A percentile compares a stretch with the other conserved stretches of the same genome.
Conservation (phyloP, 2,113 vertebrate genomes). For the Bubo blakistoni region DNA sequence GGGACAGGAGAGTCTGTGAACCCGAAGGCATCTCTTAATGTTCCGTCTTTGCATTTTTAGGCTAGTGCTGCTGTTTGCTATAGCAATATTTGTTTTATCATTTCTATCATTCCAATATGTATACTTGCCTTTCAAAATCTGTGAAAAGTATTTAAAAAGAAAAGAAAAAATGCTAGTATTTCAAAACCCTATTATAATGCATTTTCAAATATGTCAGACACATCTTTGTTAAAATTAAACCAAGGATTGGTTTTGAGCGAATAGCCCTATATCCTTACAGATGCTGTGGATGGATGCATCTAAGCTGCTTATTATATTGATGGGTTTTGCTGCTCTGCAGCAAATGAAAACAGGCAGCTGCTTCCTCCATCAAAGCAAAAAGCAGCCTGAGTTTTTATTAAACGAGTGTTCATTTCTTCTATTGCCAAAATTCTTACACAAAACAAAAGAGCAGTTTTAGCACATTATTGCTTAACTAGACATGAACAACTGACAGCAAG, state of each 20-base stretch:
- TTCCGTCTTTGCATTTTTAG: conserved; percentile 51
- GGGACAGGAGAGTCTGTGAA: conserved; percentile 26
- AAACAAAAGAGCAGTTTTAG: conserved; percentile 90
- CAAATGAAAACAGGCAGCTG: conserved; percentile 88
- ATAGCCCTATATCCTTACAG: conserved; percentile 86
- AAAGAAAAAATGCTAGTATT: conserved; percentile 75
- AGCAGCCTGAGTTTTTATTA: conserved; percentile 96
- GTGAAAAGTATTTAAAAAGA: conserved; percentile 75
- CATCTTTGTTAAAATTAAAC: conserved; percentile 89
- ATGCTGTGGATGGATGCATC: conserved; percentile 93
- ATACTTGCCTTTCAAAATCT: conserved; percentile 70
- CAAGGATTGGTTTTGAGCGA: conserved; percentile 87
- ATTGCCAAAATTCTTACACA: conserved; percentile 92
- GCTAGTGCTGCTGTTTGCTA: conserved; percentile 42
- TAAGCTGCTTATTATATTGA: conserved; percentile 99
- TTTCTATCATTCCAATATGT: conserved; percentile 57
- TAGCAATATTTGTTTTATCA: conserved; percentile 62
- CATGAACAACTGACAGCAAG: conserved; percentile 97
- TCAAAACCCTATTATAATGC: conserved; percentile 77
- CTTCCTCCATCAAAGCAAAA: conserved; percentile 93
- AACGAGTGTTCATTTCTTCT: conserved; percentile 98
- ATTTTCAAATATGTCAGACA: conserved; percentile 85
- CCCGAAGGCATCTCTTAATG: conserved; percentile 19
- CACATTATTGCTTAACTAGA: conserved; percentile 91
- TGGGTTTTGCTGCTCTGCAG: conserved; percentile 87